A percentile compares a stretch with the other conserved stretches of the same genome.
Evolutionary conservation across 2,888 invertebrate genomes (phyloP).

Genomic region (Drosophila heteroneura): DNA sequence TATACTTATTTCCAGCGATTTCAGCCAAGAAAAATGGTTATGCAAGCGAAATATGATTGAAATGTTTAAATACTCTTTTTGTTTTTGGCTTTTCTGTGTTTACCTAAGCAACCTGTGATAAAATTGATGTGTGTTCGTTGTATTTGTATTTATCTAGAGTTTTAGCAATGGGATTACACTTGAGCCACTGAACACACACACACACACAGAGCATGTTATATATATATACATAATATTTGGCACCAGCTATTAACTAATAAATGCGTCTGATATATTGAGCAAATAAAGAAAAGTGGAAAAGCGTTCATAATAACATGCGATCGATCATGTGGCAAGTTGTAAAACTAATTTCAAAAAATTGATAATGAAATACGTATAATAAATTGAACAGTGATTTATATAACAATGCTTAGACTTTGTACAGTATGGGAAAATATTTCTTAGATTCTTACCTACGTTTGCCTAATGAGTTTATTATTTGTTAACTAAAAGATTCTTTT

Average conservation of each 20-base stretch:
- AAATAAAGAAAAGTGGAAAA: constrained; percentile 34
- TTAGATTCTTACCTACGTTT: not conserved
- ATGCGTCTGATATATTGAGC: constrained; percentile 42
- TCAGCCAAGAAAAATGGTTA: constrained; percentile 36
- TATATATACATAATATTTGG: constrained; percentile 11
- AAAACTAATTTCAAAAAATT: not conserved
- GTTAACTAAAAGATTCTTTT: not conserved
- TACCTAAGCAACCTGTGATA: constrained; percentile 43
- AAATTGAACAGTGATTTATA: not conserved
- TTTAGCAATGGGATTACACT: constrained; percentile 62
- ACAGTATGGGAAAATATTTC: not conserved
- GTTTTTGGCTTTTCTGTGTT: constrained; percentile 26
- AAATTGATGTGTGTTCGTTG: constrained; percentile 50
- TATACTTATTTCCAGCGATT: not conserved
- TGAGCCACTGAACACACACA: constrained; percentile 59
- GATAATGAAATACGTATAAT: not conserved
- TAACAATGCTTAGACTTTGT: not conserved
- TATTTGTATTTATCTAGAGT: constrained; percentile 36
- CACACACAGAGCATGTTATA: constrained; percentile 1
- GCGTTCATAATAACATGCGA: constrained; percentile 1
- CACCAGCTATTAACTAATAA: constrained; percentile 45
- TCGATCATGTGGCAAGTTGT: not conserved
- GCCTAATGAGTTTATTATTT: not conserved
- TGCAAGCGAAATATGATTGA: constrained; percentile 65
- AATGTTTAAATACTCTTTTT: not conserved